phyloP scores from a whole-genome alignment of 1,140 invertebrate species.

The Danaus melanippus region DNA sequence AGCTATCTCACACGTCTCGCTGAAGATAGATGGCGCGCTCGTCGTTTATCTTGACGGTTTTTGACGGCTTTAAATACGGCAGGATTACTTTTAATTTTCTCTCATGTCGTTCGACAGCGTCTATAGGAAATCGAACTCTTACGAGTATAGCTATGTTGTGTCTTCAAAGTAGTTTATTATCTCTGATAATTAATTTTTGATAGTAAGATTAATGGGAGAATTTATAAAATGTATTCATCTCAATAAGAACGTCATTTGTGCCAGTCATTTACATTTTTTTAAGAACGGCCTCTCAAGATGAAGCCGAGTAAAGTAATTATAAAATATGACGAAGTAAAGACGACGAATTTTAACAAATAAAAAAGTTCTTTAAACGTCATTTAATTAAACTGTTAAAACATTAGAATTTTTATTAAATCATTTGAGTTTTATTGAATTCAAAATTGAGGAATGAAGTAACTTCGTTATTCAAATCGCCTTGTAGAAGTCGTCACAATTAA shows the following conservation, averaged over 20 bases:
- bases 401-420: slow-evolving; percentile 25
- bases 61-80: slow-evolving; percentile 12
- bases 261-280: no score
- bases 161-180: background rate
- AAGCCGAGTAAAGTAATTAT: no score
- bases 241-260: no score
- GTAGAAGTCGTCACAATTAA: slow-evolving; percentile 22
- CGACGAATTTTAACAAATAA: no score
- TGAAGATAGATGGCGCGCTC: slow-evolving; percentile 16
- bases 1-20: slow-evolving; percentile 15
- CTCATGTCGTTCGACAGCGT: no score
- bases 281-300: no score
- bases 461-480: slow-evolving; percentile 23
- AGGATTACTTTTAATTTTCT: no score
- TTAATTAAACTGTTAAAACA: slow-evolving; percentile 21
- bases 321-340: no score
- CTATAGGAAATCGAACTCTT: background rate
- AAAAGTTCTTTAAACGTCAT: no score
- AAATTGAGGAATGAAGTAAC: slow-evolving; percentile 20
- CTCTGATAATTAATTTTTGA: no score
- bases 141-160: slow-evolving; percentile 3
- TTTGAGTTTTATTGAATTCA: slow-evolving; percentile 22
- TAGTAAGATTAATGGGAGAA: no score
- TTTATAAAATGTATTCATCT: no score
- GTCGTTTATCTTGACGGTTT: slow-evolving; percentile 11